Percentiles rank a stretch among this genome's conserved stretches.
phyloP scores from a whole-genome alignment of 2,797 vertebrate genomes.

The Gymnopithys bicolor region DNA sequence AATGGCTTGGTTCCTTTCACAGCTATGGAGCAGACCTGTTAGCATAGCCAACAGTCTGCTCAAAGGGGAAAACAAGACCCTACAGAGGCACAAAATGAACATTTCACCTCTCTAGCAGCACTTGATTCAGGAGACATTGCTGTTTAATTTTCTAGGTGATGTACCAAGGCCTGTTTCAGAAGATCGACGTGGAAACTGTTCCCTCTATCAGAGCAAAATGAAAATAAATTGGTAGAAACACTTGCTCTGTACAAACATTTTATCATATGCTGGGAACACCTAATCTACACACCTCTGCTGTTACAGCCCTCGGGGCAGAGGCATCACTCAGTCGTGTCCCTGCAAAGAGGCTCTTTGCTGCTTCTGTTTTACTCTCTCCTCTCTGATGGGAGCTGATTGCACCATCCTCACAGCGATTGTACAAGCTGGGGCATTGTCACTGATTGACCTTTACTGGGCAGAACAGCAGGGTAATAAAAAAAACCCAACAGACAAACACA shows the following conservation, averaged over 20 bases:
- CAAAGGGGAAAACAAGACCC: background rate
- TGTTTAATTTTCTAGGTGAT: background rate
- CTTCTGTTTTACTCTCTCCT: background rate
- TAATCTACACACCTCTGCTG: background rate
- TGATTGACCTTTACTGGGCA: background rate
- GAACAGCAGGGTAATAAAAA: background rate
- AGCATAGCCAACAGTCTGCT: background rate
- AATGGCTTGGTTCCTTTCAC: conserved; percentile 63
- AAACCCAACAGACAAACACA: background rate
- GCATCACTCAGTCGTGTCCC: background rate
- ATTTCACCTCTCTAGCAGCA: conserved; percentile 12
- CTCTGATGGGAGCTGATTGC: background rate
- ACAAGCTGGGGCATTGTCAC: rapidly evolving
- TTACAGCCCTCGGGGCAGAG: background rate
- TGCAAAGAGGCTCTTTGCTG: background rate
- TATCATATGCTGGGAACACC: background rate
- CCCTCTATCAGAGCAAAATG: background rate
- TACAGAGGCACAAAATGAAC: background rate
- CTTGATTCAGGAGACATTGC: background rate
- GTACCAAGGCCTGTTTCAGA: background rate
- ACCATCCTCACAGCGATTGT: background rate
- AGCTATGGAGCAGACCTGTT: background rate
- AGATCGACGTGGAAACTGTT: background rate
- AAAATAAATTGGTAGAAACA: background rate
- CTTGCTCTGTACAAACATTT: background rate